These are phyloP conservation scores for Emesis russula DNA, from an alignment of 2,888 invertebrate genomes.

Conservation along the genomic window DNA sequence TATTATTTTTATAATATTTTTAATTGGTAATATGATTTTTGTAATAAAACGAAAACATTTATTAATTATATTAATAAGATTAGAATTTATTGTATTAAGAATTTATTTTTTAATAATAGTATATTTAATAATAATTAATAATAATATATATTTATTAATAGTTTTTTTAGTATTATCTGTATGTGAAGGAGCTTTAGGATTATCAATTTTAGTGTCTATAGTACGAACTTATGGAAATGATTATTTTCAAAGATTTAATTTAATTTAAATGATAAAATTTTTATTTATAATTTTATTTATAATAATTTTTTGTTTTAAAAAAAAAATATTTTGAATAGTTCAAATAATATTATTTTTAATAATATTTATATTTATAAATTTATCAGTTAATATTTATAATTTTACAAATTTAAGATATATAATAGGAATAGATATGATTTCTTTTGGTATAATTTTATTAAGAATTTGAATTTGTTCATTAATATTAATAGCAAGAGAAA, in stretches of 20 bases:
- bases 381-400: conserved; percentile 91
- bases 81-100: conserved; percentile 95
- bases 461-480: conserved; percentile 96
- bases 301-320: conserved; percentile 94
- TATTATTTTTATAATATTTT: conserved; percentile 59
- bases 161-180: conserved; percentile 93
- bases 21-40: background rate
- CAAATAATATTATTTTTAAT: conserved; percentile 95
- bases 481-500: conserved; percentile 96
- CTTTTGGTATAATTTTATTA: conserved; percentile 95
- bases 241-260: conserved; percentile 96
- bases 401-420: conserved; percentile 93
- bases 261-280: conserved; percentile 96
- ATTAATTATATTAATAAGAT: conserved; percentile 92
- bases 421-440: conserved; percentile 94
- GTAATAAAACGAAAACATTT: conserved; percentile 95
- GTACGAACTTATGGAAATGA: conserved; percentile 91
- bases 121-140: conserved; percentile 93
- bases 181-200: conserved; percentile 96
- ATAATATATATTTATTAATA: conserved; percentile 95
- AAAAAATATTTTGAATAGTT: conserved; percentile 95
- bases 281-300: conserved; percentile 94
- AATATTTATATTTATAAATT: conserved; percentile 94
- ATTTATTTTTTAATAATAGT: conserved; percentile 95
- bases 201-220: conserved; percentile 96